A percentile compares a stretch with the other conserved stretches of the same genome.
phyloP scores from a whole-genome alignment of 2,797 vertebrate species.

The Mareca strepera region DNA sequence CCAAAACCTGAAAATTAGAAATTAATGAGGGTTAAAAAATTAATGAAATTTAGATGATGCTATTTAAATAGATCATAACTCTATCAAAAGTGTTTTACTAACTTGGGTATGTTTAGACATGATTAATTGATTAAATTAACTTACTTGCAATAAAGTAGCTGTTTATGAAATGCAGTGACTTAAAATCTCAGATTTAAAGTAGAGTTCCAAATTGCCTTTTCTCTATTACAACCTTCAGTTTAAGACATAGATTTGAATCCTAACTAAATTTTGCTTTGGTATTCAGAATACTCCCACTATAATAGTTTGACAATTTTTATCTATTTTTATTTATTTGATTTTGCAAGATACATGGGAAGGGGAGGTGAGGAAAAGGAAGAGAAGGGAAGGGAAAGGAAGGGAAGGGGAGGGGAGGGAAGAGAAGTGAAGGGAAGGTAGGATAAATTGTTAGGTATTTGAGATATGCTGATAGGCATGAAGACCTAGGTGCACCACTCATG shows the following conservation, averaged over 20 bases:
- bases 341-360: fast-evolving
- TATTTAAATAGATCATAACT: constrained; percentile 54
- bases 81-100: constrained; percentile 25
- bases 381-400: neutral
- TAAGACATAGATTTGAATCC: neutral
- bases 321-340: neutral
- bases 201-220: neutral
- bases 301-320: neutral
- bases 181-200: neutral
- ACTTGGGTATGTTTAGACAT: constrained; percentile 25
- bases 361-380: no score
- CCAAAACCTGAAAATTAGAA: constrained; percentile 39
- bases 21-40: constrained; percentile 54
- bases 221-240: neutral
- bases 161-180: neutral
- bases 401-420: no score
- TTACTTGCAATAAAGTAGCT: neutral
- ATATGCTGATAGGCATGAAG: neutral
- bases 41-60: constrained; percentile 44
- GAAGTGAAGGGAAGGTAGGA: neutral
- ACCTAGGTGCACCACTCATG: neutral
- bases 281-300: neutral
- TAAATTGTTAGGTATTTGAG: neutral
- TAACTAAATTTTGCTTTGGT: neutral
- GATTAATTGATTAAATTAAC: constrained; percentile 42